These are phyloP conservation scores for Gavialis gangeticus DNA, from an alignment of 2,113 vertebrate genomes.

Conservation along the genomic window DNA sequence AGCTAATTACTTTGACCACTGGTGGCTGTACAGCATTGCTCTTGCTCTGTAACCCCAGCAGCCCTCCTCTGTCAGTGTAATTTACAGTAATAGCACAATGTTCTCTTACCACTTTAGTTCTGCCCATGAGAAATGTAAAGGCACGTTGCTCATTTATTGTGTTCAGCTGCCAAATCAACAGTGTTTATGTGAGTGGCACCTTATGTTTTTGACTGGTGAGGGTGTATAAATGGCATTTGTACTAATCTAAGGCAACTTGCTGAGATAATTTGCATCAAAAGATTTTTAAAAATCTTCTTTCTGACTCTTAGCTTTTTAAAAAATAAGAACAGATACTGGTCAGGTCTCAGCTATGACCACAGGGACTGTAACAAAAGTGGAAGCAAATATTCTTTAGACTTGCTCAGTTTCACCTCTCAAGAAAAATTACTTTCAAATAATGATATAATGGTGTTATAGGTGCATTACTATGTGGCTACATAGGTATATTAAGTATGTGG, in stretches of 20 bases:
- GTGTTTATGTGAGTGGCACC: background rate
- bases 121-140: slow-evolving; percentile 1
- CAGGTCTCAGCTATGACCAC: background rate
- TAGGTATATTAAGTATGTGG: background rate
- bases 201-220: background rate
- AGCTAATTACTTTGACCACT: slow-evolving; percentile 76
- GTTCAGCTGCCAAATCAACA: background rate
- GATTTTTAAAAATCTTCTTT: background rate
- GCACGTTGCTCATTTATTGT: background rate
- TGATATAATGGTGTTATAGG: background rate
- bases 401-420: background rate
- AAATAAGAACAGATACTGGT: background rate
- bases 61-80: slow-evolving; percentile 54
- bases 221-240: background rate
- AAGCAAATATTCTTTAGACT: background rate
- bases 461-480: background rate
- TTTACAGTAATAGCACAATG: slow-evolving; percentile 43
- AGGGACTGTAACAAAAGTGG: background rate
- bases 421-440: background rate
- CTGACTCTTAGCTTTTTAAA: background rate
- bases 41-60: slow-evolving; percentile 29
- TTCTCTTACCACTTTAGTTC: background rate
- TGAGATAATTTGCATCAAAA: accelerated
- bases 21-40: slow-evolving; percentile 44
- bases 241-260: background rate